Base-by-base conservation (phyloP, 2,113 vertebrate genomes). In the Paramisgurnus dabryanus region DNA sequence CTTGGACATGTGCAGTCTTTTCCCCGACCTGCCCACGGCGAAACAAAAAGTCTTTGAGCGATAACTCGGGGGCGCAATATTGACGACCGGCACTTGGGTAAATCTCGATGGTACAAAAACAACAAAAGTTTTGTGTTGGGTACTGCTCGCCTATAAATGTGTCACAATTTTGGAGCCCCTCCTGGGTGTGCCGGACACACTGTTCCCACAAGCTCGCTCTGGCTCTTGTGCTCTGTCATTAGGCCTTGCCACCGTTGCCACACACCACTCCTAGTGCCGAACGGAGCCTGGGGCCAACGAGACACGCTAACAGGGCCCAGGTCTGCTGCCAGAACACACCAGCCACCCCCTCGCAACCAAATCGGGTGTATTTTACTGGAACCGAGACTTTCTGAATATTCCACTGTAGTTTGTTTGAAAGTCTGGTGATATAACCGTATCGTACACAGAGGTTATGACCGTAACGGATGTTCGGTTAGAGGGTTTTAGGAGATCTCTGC, bases 191-290 rank as follows among this genome's bases (percentile, higher is more conserved):
- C 77, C 78, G 13, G 73, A 77, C 75, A 76, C 66, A 39, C 13
- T 67, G 63, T 77, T 53, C 50, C 76, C 76, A 78, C 80, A 81
- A 70, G 57, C 63, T 45, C 76, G n/a, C 34, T 71, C 79, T 83
- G 77, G 82, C 77, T 41, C 69, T 6, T 5, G 11, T 79, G 55
- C 77, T 63, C 82, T 83, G 71, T 83, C 77, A 83, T 83, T 83
- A 83, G 43, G 63, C 13, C 65, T 74, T n/a, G 69, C 77, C 77
- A 69, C 77, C 78, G 77, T 63, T 79, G 81, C 81, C 81, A 72
- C 67, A 55, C 22, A 50, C 43, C 70, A 66, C 69, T 68, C 70
- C 82, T 67, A 60, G 79, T 60, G 64, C 70, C 47, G 69, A 49
- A 41, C 40, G 7, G 78, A 79, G 57, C 15, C 22, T 9, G 17